Percentiles rank a stretch among this genome's conserved stretches.
Evolutionary conservation across 53 echinoderm and acorn worm genomes (phyloP).

Genomic region (Temnopleurus reevesii): DNA sequence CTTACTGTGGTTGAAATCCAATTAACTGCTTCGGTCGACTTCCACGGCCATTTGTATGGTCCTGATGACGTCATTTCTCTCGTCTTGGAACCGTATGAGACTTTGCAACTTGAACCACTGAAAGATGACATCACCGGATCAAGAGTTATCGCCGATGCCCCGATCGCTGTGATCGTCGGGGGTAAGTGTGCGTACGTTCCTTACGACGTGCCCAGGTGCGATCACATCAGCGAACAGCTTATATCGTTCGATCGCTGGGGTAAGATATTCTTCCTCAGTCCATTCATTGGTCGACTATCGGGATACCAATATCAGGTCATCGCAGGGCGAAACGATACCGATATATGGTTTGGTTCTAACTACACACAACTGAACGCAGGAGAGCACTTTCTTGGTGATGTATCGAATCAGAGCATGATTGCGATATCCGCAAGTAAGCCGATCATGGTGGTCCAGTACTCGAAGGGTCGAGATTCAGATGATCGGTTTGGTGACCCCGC

Average conservation of each 20-base stretch:
- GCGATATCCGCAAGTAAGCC: slow-evolving; percentile 8
- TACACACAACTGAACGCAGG: not conserved
- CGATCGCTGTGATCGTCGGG: slow-evolving; percentile 64
- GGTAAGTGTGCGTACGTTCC: slow-evolving; percentile 71
- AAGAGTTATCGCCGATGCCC: slow-evolving; percentile 56
- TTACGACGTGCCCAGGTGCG: slow-evolving; percentile 51
- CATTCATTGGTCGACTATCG: slow-evolving; percentile 57
- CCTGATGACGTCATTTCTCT: not conserved
- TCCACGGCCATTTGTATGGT: not conserved
- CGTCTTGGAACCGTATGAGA: slow-evolving; percentile 20
- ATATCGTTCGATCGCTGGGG: slow-evolving; percentile 71
- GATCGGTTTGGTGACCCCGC: slow-evolving; percentile 8
- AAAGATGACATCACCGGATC: slow-evolving; percentile 65
- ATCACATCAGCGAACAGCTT: slow-evolving; percentile 75
- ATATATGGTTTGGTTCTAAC: not conserved
- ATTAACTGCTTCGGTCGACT: not conserved
- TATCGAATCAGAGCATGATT: slow-evolving; percentile 6
- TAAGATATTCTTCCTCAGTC: slow-evolving; percentile 58
- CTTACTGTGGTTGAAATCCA: slow-evolving; percentile 14
- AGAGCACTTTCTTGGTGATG: slow-evolving; percentile 4
- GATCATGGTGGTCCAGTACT: slow-evolving; percentile 36
- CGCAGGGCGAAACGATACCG: slow-evolving; percentile 34
- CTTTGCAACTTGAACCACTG: slow-evolving; percentile 61
- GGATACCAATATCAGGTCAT: slow-evolving; percentile 67
- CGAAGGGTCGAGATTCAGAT: slow-evolving; percentile 29